Evolutionary conservation across 2,797 vertebrate genomes (phyloP).

Genomic region (Karalla daura): DNA sequence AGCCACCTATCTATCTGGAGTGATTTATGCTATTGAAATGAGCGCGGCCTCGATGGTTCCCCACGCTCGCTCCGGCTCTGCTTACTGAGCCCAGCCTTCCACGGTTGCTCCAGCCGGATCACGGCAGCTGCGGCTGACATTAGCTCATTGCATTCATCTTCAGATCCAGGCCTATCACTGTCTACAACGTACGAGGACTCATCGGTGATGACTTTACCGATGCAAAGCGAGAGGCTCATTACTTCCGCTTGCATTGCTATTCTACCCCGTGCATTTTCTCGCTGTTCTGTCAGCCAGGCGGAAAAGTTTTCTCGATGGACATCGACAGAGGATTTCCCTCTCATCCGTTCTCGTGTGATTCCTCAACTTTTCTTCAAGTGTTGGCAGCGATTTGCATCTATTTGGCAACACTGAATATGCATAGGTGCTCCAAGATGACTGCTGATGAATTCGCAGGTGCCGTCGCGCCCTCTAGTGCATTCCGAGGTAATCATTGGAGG

Average conservation of each 20-base stretch:
- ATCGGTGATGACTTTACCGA: not conserved
- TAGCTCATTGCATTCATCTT: constrained; percentile 23
- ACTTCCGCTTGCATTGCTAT: not conserved
- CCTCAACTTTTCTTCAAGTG: too few relatives aligned
- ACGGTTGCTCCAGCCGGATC: constrained; percentile 21
- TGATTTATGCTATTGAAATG: constrained; percentile 64
- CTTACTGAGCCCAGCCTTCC: constrained; percentile 38
- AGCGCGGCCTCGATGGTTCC: constrained; percentile 19
- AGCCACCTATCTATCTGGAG: constrained; percentile 58
- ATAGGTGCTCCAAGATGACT: not conserved
- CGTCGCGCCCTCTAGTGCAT: not conserved
- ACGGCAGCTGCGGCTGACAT: constrained; percentile 40
- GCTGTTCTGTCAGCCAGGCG: too few relatives aligned
- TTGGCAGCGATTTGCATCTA: too few relatives aligned
- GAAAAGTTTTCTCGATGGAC: too few relatives aligned
- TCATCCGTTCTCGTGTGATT: too few relatives aligned
- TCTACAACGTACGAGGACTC: constrained; percentile 9
- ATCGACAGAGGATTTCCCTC: too few relatives aligned
- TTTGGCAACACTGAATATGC: too few relatives aligned
- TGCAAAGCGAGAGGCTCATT: not conserved
- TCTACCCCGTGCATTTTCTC: not conserved
- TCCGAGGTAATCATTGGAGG: not conserved
- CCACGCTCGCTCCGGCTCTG: constrained; percentile 28
- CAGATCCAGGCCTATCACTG: constrained; percentile 2
- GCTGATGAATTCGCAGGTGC: not conserved